phyloP scores from a whole-genome alignment of 2,797 vertebrate genomes.

The Eulemur albifrons region DNA sequence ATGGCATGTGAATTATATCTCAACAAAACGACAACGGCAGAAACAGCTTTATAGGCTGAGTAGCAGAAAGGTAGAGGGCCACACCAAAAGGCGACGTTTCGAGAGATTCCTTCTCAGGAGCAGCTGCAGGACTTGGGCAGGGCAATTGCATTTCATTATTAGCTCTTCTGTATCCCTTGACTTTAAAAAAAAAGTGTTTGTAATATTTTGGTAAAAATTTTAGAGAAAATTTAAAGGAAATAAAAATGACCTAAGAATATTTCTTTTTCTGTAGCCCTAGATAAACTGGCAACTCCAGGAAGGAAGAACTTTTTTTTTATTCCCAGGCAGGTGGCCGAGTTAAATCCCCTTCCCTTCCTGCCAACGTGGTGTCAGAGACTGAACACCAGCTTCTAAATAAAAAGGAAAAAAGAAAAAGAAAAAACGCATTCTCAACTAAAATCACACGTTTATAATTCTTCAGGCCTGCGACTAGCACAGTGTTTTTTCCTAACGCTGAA shows the following conservation, averaged over 20 bases:
- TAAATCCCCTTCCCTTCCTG: neutral
- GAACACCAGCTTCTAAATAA: neutral
- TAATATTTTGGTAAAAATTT: neutral
- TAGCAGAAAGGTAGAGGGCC: neutral
- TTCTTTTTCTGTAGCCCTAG: neutral
- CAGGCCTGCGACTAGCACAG: neutral
- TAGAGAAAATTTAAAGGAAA: neutral
- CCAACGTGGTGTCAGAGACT: neutral
- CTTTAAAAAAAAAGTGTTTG: neutral
- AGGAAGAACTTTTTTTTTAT: neutral
- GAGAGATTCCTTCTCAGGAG: neutral
- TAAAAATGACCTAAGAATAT: neutral
- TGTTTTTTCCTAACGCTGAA: neutral
- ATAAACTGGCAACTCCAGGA: neutral
- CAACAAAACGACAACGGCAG: neutral
- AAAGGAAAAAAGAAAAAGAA: neutral
- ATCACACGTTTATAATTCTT: neutral
- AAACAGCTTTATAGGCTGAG: neutral
- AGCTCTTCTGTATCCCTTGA: neutral
- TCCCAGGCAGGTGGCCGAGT: constrained; percentile 19
- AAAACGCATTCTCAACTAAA: constrained; percentile 10
- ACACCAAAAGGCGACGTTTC: neutral
- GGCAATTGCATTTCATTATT: neutral
- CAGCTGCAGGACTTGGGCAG: neutral
- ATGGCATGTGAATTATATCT: neutral